Evolutionary conservation across 2,888 invertebrate species (phyloP).

Genomic region (Netelia inedita): DNA sequence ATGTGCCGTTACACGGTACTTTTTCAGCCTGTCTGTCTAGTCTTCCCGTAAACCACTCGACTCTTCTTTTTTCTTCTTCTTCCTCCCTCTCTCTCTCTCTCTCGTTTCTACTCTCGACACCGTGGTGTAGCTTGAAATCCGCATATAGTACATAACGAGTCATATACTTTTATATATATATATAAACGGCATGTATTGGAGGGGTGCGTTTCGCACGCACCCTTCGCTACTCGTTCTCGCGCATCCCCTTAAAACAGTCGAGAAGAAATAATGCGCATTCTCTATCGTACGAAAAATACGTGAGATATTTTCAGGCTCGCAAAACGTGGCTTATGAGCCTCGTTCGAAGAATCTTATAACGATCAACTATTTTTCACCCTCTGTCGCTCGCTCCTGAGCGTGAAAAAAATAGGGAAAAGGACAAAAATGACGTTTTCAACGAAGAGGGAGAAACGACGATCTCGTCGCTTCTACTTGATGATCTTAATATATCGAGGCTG

Average conservation of each 20-base stretch:
- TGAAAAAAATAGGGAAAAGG: neutral
- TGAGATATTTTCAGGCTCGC: neutral
- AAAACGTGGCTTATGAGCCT: slow-evolving; percentile 62
- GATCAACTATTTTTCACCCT: slow-evolving; percentile 4
- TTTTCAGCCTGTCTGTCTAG: slow-evolving; percentile 36
- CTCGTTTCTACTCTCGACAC: neutral
- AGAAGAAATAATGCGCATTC: neutral
- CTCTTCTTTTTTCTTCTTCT: neutral
- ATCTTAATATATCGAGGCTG: slow-evolving; percentile 27
- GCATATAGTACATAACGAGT: no score
- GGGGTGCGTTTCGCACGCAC: neutral
- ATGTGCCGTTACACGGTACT: neutral
- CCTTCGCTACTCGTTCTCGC: neutral
- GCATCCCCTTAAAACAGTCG: neutral
- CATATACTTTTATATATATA: neutral
- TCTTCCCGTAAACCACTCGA: neutral
- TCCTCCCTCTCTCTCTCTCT: neutral
- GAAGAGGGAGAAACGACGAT: slow-evolving; percentile 3
- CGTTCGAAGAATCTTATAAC: slow-evolving; percentile 50
- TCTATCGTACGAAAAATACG: neutral
- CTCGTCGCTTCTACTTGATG: slow-evolving; percentile 50
- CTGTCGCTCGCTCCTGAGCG: slow-evolving; percentile 1
- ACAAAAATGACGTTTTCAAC: neutral
- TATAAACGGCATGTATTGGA: neutral
- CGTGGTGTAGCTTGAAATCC: neutral